Base-by-base conservation (phyloP, 2,888 invertebrate species). In the Drosophila antonietae region DNA sequence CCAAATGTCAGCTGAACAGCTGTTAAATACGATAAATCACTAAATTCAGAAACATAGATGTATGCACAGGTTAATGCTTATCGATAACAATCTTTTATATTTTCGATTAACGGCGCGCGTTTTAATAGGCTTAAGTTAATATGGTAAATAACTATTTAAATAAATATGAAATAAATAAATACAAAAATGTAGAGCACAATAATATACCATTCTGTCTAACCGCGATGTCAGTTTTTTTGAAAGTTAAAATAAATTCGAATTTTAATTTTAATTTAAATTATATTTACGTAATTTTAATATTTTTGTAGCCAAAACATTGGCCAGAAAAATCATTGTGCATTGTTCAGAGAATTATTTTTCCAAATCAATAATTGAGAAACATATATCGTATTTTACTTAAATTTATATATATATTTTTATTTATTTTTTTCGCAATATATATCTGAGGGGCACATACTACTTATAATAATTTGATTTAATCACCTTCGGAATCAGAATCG, bases 1-100 rank as follows among this genome's bases (percentile, higher is more conserved):
- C 10, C 18, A 6, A 8, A 7, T 59, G 6, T 6, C 37, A 37
- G 14, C 12, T 14, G 6, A 47, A 37, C 14, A 59, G 31, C 39
- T 37, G 18, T 1, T 39, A 39, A 20, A 3, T 23, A 12, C 28
- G 18, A 41, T 55, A 12, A 41, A n/a, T 55, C 41, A 55, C 15
- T 10, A 0, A 20, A 4, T 1, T 28, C 8, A n/a, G 7, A 41
- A 41, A 1, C n/a, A 9, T 1, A n/a, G 12, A 14, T 23, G 37
- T 31, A 33, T 12, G 18, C 28, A 39, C 39, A 23, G 23, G 23
- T 1, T 6, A 28, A n/a, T 28, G 28, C n/a, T 18, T 43, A 73
- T 78, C 76, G 75, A 78, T 78, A 72, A 51, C 35, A 41, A 12
- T 12, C n/a, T n/a, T 15, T 12, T 2, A 31, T 0, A 23, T 14